Conservation (phyloP, 2,797 vertebrate genomes). For the Sebastes nivosus region DNA sequence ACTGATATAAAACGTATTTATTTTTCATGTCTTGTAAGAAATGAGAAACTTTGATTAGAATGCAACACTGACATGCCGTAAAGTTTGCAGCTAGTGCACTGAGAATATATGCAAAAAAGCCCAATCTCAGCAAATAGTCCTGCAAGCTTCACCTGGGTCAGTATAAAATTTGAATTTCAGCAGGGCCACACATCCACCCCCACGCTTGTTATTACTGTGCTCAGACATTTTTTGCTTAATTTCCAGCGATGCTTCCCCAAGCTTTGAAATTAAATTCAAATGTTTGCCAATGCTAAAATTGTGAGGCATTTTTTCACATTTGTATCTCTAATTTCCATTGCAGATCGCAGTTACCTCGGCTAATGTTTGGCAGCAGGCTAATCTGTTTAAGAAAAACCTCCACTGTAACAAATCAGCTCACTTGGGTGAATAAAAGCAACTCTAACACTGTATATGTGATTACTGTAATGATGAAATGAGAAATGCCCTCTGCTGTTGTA, state of each 20-base stretch:
- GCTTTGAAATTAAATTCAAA: constrained; percentile 25
- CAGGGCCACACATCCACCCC: constrained; percentile 10
- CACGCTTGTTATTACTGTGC: constrained; percentile 9
- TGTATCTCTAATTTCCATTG: constrained; percentile 28
- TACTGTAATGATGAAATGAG: background rate
- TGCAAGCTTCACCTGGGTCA: constrained; percentile 10
- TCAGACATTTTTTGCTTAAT: constrained; percentile 36
- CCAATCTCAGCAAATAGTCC: constrained; percentile 22
- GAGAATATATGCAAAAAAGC: constrained; percentile 7
- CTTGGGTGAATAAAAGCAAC: constrained; percentile 21
- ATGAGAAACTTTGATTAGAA: background rate
- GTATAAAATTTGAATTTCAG: constrained; percentile 25
- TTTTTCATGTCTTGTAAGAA: background rate
- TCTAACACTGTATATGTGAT: background rate
- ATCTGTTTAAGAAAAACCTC: constrained; percentile 33
- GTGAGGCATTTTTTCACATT: constrained; percentile 17
- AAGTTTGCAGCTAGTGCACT: background rate
- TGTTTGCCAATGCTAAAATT: constrained; percentile 18
- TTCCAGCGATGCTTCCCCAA: constrained; percentile 7
- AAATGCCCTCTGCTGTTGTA: constrained; percentile 5
- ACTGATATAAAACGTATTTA: background rate
- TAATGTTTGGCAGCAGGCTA: constrained; percentile 40
- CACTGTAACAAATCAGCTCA: constrained; percentile 25
- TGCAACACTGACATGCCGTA: background rate
- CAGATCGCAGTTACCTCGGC: constrained; percentile 16